These are phyloP conservation scores for Aleiodes alternator DNA, from an alignment of 2,888 invertebrate genomes.

Conservation along the genomic window DNA sequence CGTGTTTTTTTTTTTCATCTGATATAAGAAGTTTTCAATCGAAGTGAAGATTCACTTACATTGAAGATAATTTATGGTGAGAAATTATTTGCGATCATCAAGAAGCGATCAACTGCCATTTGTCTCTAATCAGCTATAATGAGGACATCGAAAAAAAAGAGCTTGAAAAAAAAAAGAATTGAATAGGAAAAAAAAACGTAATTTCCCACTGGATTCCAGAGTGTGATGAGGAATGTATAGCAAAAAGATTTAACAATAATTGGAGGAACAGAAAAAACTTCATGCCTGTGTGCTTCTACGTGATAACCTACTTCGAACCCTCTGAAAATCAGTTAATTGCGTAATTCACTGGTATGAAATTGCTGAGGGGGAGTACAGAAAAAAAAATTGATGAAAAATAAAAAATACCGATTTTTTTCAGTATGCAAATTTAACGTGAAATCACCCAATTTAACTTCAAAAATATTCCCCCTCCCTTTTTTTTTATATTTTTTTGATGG, in stretches of 20 bases:
- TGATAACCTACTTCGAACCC: neutral
- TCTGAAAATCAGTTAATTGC: constrained; percentile 20
- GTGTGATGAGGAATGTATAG: neutral
- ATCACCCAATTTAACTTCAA: neutral
- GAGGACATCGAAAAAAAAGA: neutral
- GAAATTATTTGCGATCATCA: neutral
- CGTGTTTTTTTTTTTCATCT: neutral
- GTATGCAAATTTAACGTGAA: neutral
- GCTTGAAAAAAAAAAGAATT: constrained; percentile 11
- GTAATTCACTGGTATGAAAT: constrained; percentile 11
- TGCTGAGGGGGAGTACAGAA: neutral
- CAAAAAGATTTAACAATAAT: constrained; percentile 1
- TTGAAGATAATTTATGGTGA: no score
- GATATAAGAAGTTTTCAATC: neutral
- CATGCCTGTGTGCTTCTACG: neutral
- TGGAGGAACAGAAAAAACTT: neutral
- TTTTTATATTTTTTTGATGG: constrained; percentile 43
- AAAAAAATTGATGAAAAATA: neutral
- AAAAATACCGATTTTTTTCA: constrained; percentile 45
- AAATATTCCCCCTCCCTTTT: constrained; percentile 40
- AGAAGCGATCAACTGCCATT: constrained; percentile 5
- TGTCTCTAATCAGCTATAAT: constrained; percentile 12
- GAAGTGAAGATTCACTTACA: no score
- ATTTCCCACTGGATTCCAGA: constrained; percentile 5
- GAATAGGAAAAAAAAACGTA: constrained; percentile 1